These are phyloP conservation scores for Pinctada fucata DNA, from an alignment of 2,888 invertebrate species.

Conservation along the genomic window DNA sequence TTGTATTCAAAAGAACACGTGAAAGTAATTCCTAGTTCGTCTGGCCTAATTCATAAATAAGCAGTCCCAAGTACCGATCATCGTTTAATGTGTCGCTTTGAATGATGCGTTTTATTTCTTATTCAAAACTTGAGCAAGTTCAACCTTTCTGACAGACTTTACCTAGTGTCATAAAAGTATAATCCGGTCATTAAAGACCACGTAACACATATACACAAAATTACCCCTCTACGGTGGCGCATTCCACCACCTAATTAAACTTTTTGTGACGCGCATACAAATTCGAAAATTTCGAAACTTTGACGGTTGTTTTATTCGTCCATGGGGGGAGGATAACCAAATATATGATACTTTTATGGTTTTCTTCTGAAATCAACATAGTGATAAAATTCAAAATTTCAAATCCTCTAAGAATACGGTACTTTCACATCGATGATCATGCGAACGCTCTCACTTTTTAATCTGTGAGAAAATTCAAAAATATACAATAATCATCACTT, in stretches of 20 bases:
- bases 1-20: too few relatives aligned
- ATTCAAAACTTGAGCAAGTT: too few relatives aligned
- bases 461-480: too few relatives aligned
- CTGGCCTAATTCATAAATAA: too few relatives aligned
- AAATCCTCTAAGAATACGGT: neutral
- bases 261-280: constrained; percentile 2
- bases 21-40: too few relatives aligned
- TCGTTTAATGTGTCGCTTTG: too few relatives aligned
- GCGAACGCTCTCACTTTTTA: too few relatives aligned
- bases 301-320: neutral
- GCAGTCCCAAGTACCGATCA: too few relatives aligned
- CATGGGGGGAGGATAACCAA: neutral
- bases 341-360: constrained; percentile 2
- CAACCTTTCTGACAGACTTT: too few relatives aligned
- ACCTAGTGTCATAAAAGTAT: neutral
- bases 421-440: neutral
- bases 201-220: neutral
- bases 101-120: too few relatives aligned
- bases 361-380: neutral
- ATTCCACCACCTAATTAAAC: neutral
- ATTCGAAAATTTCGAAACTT: constrained; percentile 3
- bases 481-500: too few relatives aligned
- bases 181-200: neutral
- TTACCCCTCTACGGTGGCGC: neutral
- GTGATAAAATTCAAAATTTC: neutral